Evolutionary conservation across 1,140 invertebrate genomes (phyloP), one percentile per base, ranked within the genome.

Genomic region (Cydia amplana): DNA sequence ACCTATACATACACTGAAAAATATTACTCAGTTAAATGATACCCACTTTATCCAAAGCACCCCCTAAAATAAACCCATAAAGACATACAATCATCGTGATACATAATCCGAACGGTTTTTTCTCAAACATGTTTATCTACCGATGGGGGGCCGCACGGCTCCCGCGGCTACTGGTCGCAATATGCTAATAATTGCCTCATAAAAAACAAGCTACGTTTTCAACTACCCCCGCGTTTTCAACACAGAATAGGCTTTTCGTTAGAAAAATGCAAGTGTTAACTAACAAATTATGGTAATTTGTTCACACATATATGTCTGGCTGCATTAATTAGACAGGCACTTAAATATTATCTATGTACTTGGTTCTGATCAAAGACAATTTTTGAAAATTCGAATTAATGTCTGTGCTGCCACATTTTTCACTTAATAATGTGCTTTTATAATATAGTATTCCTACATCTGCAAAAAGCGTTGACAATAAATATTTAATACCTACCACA

Each of bases 171-270:
- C 40, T 76, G 75, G 77, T 74, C 73, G 67, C 75, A 80, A 79
- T 83, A 83, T 83, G 79, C 81, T 83, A 80, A 81, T 80, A 79
- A 80, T 79, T 79, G 72, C 77, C 78, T 74, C 74, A 60, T 80
- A 80, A 80, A 77, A 80, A 77, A 55, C 73, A 55, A 75, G 74
- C 72, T 60, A 65, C 67, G 46, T 67, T 73, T 60, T 49, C 20
- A 51, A 55, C 46, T 14, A 63, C 67, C 46, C 51, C n/a, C 65
- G n/a, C 36, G 32, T 70, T 70, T 70, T 43, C 65, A 70, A 43
- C 36, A 10, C n/a, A 18, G 10, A 28, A n/a, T 40, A 70, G 6
- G 32, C 16, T 70, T n/a, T 70, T 70, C 32, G 28, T 70, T 20
- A 12, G 55, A 60, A 60, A 60, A 55, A 60, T 10, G 6, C 18